Evolutionary conservation across 35 echinoderm and acorn worm genomes (phyloP).

Genomic region (Antedon bifida): DNA sequence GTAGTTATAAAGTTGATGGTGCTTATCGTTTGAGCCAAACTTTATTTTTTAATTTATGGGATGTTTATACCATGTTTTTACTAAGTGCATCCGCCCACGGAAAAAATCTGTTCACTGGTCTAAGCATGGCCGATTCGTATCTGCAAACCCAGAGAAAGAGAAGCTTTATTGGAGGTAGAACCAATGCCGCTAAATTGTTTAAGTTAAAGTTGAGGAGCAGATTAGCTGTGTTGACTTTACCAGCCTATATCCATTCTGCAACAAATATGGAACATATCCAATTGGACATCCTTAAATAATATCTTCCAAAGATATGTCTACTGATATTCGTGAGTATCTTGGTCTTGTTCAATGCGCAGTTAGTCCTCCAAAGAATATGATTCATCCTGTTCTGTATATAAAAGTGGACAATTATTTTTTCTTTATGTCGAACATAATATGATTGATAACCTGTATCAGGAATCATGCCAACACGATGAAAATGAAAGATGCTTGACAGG

Average conservation of each 20-base stretch:
- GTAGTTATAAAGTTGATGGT: neutral
- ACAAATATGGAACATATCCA: too few relatives aligned
- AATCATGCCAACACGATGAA: neutral
- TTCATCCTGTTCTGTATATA: neutral
- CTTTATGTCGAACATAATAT: slow-evolving; percentile 7
- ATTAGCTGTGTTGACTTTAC: slow-evolving; percentile 12
- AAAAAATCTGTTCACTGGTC: too few relatives aligned
- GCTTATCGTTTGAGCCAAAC: neutral
- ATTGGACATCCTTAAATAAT: too few relatives aligned
- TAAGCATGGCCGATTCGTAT: too few relatives aligned
- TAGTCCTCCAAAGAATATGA: neutral
- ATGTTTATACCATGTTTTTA: neutral
- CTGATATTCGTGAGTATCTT: too few relatives aligned
- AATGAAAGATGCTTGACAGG: neutral
- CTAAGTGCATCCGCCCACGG: too few relatives aligned
- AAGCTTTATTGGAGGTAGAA: slow-evolving; percentile 20
- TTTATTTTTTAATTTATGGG: neutral
- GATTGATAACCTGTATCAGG: slow-evolving; percentile 6
- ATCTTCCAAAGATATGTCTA: too few relatives aligned
- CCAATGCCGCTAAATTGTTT: slow-evolving; percentile 12
- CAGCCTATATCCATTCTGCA: slow-evolving; percentile 6
- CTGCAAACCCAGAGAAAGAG: neutral
- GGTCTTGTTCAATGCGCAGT: slow-evolving; percentile 10
- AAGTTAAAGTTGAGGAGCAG: neutral
- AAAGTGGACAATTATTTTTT: slow-evolving; percentile 5